These are phyloP conservation scores for Tetheella fluctuosa DNA, from an alignment of 2,888 invertebrate genomes.

Conservation along the genomic window DNA sequence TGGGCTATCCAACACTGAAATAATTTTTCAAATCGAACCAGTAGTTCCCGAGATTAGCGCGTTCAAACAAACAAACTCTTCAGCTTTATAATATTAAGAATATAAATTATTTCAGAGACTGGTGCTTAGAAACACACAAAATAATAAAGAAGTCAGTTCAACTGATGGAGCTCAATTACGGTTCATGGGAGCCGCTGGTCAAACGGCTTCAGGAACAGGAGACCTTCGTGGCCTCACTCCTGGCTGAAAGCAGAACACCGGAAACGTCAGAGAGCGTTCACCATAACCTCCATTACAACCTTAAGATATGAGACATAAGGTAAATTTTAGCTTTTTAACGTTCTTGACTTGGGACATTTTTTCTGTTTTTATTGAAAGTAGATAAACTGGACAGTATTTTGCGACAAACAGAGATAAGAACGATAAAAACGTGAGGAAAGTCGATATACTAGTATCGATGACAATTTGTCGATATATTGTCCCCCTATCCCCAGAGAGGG, in stretches of 20 bases:
- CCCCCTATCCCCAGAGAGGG: too few relatives aligned
- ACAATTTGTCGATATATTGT: too few relatives aligned
- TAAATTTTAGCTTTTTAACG: neutral
- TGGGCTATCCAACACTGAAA: too few relatives aligned
- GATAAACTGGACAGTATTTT: neutral
- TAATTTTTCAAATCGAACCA: too few relatives aligned
- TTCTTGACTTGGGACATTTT: neutral
- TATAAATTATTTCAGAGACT: constrained; percentile 57
- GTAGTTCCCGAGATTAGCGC: too few relatives aligned
- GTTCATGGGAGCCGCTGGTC: constrained; percentile 77
- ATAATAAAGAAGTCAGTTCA: constrained; percentile 78
- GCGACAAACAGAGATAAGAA: too few relatives aligned
- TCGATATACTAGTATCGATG: too few relatives aligned
- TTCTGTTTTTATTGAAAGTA: neutral
- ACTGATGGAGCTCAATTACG: constrained; percentile 80
- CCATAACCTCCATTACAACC: constrained; percentile 65
- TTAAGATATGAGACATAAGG: constrained; percentile 53
- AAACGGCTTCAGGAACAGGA: constrained; percentile 70
- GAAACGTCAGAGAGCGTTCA: constrained; percentile 55
- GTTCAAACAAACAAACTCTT: too few relatives aligned
- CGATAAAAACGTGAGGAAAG: too few relatives aligned
- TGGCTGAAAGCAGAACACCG: constrained; percentile 52
- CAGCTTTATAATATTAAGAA: too few relatives aligned
- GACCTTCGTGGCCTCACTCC: constrained; percentile 57
- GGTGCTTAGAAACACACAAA: constrained; percentile 75